phyloP scores from a whole-genome alignment of 2,113 vertebrate species.

The Lonchura striata region DNA sequence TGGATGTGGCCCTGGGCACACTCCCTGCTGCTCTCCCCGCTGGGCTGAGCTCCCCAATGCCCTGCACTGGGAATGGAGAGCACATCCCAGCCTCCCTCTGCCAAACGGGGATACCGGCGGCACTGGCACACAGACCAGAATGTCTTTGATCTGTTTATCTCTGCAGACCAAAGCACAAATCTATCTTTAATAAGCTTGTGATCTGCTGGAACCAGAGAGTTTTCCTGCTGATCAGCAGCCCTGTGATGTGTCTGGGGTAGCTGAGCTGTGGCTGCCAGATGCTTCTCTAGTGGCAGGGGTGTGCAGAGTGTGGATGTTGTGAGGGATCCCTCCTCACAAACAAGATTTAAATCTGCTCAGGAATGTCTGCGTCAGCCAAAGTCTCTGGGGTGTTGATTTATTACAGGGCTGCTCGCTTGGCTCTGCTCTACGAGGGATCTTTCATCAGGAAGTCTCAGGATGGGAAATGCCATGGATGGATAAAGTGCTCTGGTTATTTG shows the following conservation, averaged over 20 bases:
- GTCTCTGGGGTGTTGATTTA: neutral
- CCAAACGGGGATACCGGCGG: rapidly evolving
- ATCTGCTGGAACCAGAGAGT: neutral
- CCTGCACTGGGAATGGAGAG: neutral
- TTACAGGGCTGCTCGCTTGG: neutral
- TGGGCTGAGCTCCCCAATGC: neutral
- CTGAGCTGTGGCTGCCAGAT: neutral
- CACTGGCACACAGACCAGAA: neutral
- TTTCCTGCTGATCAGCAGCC: neutral
- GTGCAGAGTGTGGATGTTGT: rapidly evolving
- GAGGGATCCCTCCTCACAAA: neutral
- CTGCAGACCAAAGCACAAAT: slow-evolving; percentile 12
- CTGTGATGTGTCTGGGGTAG: neutral
- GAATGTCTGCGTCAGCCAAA: slow-evolving; percentile 10
- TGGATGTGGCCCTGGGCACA: neutral
- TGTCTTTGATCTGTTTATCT: slow-evolving; percentile 11
- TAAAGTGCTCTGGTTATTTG: neutral
- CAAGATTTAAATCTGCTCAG: slow-evolving; percentile 16
- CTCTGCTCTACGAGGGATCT: neutral
- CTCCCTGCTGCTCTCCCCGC: neutral
- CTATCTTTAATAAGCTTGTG: slow-evolving; percentile 14
- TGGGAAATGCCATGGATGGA: neutral
- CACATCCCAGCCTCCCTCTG: neutral
- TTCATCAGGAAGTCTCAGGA: neutral
- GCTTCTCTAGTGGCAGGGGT: neutral